Evolutionary conservation across 2,888 invertebrate genomes (phyloP).

Genomic region (Apotomis turbidana): DNA sequence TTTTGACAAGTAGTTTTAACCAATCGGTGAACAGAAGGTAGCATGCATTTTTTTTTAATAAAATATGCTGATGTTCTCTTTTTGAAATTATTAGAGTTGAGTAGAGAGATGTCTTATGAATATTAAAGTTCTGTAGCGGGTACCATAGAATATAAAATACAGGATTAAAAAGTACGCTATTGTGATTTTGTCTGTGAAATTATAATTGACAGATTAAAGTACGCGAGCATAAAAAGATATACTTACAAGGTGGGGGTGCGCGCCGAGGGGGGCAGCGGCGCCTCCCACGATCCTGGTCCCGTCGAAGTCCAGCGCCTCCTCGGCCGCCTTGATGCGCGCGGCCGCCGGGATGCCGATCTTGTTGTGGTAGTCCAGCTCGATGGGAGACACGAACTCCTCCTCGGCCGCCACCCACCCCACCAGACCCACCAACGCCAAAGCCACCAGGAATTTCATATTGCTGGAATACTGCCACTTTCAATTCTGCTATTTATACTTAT

Average conservation of each 20-base stretch:
- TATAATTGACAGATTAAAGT: too few relatives aligned
- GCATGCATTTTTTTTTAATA: too few relatives aligned
- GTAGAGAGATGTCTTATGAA: too few relatives aligned
- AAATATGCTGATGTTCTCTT: too few relatives aligned
- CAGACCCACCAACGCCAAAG: conserved; percentile 34
- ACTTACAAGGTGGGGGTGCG: conserved; percentile 49
- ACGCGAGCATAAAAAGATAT: neutral
- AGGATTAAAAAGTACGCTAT: too few relatives aligned
- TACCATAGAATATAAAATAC: too few relatives aligned
- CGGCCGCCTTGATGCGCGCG: conserved; percentile 49
- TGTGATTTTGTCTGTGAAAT: too few relatives aligned
- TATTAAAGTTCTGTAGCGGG: too few relatives aligned
- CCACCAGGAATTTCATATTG: conserved; percentile 35
- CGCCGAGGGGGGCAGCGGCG: conserved; percentile 46
- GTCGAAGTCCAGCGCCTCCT: conserved; percentile 51
- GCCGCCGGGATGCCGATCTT: conserved; percentile 51
- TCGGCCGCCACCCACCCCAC: conserved; percentile 36
- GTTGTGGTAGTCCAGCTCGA: conserved; percentile 51
- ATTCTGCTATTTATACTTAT: too few relatives aligned
- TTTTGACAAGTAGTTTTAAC: too few relatives aligned
- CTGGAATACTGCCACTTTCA: neutral
- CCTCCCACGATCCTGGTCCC: conserved; percentile 54
- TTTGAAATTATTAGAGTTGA: too few relatives aligned
- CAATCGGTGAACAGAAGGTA: too few relatives aligned
- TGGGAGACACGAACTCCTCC: conserved; percentile 44